A percentile compares a stretch with the other conserved stretches of the same genome.
These are phyloP conservation scores for Drosophila tani DNA, from an alignment of 1,140 invertebrate genomes.

Conservation along the genomic window DNA sequence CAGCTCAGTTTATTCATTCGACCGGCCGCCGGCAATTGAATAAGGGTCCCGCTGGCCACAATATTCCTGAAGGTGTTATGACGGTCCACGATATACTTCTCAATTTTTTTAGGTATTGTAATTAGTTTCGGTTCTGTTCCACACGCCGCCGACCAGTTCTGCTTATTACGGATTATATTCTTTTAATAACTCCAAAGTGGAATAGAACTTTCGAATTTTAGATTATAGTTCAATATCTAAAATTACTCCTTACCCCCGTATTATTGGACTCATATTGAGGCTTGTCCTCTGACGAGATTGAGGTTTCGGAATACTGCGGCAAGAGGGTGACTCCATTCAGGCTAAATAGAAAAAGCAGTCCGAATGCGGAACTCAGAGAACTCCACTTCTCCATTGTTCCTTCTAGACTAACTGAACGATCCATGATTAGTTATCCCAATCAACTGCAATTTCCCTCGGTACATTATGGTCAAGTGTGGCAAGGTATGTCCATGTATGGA, in stretches of 20 bases:
- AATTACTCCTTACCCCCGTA: constrained; percentile 1
- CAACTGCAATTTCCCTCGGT: not conserved
- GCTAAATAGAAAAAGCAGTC: not conserved
- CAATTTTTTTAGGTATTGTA: not conserved
- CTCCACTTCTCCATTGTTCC: not conserved
- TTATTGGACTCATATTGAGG: no score
- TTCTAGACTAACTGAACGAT: not conserved
- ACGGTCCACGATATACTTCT: not conserved
- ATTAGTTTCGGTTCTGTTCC: not conserved
- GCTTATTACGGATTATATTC: not conserved
- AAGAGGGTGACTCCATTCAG: not conserved
- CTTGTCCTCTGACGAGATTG: not conserved
- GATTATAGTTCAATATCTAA: no score
- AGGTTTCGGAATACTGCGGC: not conserved
- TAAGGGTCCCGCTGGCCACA: no score
- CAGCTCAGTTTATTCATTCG: no score
- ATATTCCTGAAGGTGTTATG: no score
- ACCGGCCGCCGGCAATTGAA: no score
- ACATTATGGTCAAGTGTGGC: constrained; percentile 5
- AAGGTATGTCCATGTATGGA: not conserved
- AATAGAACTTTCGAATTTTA: no score
- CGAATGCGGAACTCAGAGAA: not conserved
- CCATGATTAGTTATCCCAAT: not conserved
- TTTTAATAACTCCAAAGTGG: no score
- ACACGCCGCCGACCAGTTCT: not conserved